These are phyloP conservation scores for Sebastes nivosus DNA, from an alignment of 2,797 vertebrate genomes.

Conservation along the genomic window DNA sequence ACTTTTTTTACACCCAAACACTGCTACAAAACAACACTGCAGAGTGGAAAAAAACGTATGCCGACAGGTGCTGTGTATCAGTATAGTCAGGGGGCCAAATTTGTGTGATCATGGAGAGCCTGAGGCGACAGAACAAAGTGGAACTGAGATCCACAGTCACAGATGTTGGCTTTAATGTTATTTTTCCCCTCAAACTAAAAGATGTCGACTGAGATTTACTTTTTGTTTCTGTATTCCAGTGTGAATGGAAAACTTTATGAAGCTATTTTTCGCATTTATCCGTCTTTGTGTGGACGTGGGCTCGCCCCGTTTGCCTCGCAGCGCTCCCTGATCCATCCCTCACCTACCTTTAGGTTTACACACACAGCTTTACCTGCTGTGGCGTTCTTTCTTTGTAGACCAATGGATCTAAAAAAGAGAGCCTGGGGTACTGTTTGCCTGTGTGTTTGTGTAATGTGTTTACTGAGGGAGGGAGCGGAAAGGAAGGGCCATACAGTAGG, in stretches of 20 bases:
- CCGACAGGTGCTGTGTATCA: too few species aligned
- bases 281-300: background rate
- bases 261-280: background rate
- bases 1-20: background rate
- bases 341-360: constrained; percentile 13
- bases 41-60: background rate
- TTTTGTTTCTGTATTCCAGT: background rate
- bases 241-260: background rate
- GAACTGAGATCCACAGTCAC: background rate
- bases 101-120: background rate
- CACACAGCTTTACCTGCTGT: constrained; percentile 17
- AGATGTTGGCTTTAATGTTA: background rate
- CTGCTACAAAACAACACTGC: background rate
- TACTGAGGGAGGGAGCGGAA: constrained; percentile 37
- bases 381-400: background rate
- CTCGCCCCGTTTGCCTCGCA: constrained; percentile 24
- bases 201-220: background rate
- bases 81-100: background rate
- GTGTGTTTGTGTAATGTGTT: constrained; percentile 29
- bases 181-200: background rate
- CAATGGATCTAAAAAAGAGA: constrained; percentile 14
- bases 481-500: constrained; percentile 33
- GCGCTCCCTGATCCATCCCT: constrained; percentile 9
- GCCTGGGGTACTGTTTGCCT: constrained; percentile 1
- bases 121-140: background rate